These are phyloP conservation scores for Micronisus gabar DNA, from an alignment of 2,113 vertebrate genomes.

Conservation along the genomic window DNA sequence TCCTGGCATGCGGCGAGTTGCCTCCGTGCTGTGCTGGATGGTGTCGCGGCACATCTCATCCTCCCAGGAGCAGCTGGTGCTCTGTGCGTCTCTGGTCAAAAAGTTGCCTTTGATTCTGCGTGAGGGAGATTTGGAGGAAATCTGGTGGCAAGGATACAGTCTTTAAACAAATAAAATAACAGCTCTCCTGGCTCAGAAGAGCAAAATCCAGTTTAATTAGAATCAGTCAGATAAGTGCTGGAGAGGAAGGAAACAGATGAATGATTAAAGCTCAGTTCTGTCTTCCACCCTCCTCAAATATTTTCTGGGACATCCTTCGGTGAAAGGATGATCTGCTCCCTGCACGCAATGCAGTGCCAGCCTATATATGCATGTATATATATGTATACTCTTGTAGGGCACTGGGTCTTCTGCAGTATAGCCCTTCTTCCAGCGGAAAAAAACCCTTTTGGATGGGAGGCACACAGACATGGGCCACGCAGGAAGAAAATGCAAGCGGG, in stretches of 20 bases:
- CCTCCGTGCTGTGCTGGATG: not conserved
- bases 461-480: rapidly evolving
- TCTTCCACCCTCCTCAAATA: not conserved
- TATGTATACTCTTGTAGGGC: not conserved
- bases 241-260: not conserved
- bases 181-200: not conserved
- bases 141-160: not conserved
- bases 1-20: not conserved
- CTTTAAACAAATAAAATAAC: not conserved
- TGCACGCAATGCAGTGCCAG: not conserved
- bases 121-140: not conserved
- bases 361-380: rapidly evolving
- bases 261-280: not conserved
- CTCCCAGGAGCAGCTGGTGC: not conserved
- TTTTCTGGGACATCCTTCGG: not conserved
- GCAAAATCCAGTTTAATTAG: not conserved
- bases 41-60: rapidly evolving
- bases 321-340: not conserved
- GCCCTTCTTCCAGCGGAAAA: not conserved
- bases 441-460: rapidly evolving
- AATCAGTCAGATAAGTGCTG: not conserved
- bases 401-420: not conserved
- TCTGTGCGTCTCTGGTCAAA: not conserved
- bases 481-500: too few species aligned
- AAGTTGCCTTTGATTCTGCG: rapidly evolving